Base-by-base conservation (phyloP, 2,888 invertebrate species). In the Ophioninae sp. region DNA sequence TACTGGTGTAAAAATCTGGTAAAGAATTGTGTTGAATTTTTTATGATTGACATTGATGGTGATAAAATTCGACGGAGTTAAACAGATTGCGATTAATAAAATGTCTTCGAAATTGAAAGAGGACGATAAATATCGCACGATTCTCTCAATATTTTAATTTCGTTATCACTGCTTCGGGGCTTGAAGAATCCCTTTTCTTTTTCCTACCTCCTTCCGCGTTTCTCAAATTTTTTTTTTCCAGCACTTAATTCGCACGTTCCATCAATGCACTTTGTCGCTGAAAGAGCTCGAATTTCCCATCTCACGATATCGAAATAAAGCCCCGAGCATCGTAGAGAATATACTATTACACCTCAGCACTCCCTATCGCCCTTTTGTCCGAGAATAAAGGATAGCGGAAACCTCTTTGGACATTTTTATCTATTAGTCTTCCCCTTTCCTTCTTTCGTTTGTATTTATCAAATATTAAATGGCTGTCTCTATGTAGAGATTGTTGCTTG, bases 191-290 rank as follows among this genome's bases (percentile, higher is more conserved):
- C 51, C 51, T 10, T 51, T 51, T 51, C 51, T 51, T 17, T 41
- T 59, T 20, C 30, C 9, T 56, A 44, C 20, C 20, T 39, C 64
- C 41, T 44, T 56, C 58, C 7, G 5, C 64, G 20, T 72, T 79
- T 78, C 61, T 61, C 79, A 37, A 59, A 17, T 65, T 69, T 10
- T 73, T 73, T 51, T 64, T 39, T 64, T 65, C 37, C 58, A 39
- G 22, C 17, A 7, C 51, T 30, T 67, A 79, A 85, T 85, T 83
- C 74, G 82, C 85, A 61, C 64, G 71, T 79, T 75, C 68, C 64
- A 81, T 86, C 77, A 76, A 80, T 79, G 67, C 64, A 79, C 63
- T 79, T 81, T 78, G 23, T 41, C 39, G 39, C 56, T 64, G 51
- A 56, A 23, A 68, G 73, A 58, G 78, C 73, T 74, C 68, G 63